Conservation (phyloP, 2,113 vertebrate species). For the Chaetura pelagica region DNA sequence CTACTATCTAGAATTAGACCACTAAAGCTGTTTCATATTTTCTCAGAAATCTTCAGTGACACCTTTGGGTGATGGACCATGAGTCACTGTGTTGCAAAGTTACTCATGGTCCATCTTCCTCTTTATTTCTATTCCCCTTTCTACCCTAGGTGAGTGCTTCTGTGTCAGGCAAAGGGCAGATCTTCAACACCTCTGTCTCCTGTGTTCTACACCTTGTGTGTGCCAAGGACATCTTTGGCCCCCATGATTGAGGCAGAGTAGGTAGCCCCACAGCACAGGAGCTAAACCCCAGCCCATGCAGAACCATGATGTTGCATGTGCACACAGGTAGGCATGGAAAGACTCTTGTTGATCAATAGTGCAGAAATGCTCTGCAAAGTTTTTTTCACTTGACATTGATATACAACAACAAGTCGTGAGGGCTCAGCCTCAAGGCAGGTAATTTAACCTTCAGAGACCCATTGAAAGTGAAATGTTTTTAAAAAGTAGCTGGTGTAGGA, state of each 20-base stretch:
- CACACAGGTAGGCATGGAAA: neutral
- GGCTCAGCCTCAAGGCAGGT: neutral
- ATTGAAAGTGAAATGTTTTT: neutral
- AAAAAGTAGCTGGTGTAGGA: too few species aligned
- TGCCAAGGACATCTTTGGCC: neutral
- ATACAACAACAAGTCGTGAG: neutral
- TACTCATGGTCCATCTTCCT: neutral
- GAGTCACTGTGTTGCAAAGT: neutral
- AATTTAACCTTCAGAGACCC: neutral
- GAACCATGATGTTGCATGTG: neutral
- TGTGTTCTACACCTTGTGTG: neutral
- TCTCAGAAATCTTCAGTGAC: neutral
- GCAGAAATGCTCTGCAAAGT: neutral
- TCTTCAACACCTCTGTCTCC: neutral
- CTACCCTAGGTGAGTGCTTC: neutral
- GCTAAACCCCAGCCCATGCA: neutral
- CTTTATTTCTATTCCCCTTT: neutral
- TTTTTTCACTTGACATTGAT: neutral
- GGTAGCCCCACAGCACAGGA: neutral
- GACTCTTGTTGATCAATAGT: neutral
- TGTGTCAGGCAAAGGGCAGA: neutral
- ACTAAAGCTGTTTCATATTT: neutral
- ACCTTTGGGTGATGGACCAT: neutral
- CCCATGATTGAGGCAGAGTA: accelerated
- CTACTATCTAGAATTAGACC: neutral